Base-by-base conservation (phyloP, 2,888 invertebrate genomes). In the Sericinus montela region DNA sequence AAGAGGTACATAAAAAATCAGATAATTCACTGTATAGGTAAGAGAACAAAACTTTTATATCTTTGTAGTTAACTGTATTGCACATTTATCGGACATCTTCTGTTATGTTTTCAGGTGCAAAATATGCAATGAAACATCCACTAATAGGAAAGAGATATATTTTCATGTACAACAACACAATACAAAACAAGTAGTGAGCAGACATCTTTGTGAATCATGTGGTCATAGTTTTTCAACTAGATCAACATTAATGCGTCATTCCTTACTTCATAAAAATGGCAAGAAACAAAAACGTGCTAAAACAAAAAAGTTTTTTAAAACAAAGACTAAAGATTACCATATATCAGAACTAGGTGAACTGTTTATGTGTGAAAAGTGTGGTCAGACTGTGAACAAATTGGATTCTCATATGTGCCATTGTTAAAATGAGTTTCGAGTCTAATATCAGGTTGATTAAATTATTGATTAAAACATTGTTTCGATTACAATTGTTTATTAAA, bases 101-200 rank as follows among this genome's bases (percentile, higher is more conserved):
- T 19, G 19, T 8, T 25, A n/a, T 29, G 10, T 35, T 73, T 74
- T 28, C 71, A 88, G 90, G 30, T 93, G 93, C 57, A 91, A 90
- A 65, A 79, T 91, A 28, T 93, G 93, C 67, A 80, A 80, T n/a
- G 81, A 81, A 35, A 83, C 86, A n/a, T 90, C 91, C 52, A 69
- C 80, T 3, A 85, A 89, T 52, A 87, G 83, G 56, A 91, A 90
- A 46, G 89, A 91, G 15, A 81, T 92, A 39, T 91, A 91, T 53
- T 74, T 86, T 1, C 93, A 93, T 60, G 89, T 92, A 0, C 89
- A 90, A 58, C 73, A 80, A 16, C 91, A 92, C 54, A 86, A 87
- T 8, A 72, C 65, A 8, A 57, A 55, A 3, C 65, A 69, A 1
- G 69, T 71, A 34, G 57, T 69, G 0, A 59, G 59, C 0, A 64